A percentile compares a stretch with the other conserved stretches of the same genome.
These are phyloP conservation scores for Cabera pusaria DNA, from an alignment of 2,888 invertebrate species.

Conservation along the genomic window DNA sequence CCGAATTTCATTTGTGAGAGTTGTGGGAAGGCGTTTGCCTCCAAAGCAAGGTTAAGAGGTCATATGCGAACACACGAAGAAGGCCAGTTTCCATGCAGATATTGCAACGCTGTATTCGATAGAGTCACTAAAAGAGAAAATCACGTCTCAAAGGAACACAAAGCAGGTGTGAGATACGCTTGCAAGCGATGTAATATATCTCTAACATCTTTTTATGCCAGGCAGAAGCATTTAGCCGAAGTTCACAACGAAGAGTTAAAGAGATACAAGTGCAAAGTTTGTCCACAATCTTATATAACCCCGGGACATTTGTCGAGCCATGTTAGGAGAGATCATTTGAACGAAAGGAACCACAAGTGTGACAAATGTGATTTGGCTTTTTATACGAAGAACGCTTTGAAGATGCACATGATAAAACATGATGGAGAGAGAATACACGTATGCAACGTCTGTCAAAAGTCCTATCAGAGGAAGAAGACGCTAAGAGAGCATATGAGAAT, in stretches of 20 bases:
- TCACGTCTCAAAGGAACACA: conserved; percentile 74
- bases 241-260: conserved; percentile 74
- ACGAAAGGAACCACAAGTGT: conserved; percentile 75
- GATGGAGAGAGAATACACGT: conserved; percentile 78
- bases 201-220: conserved; percentile 66
- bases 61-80: conserved; percentile 80
- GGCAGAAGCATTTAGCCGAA: conserved; percentile 73
- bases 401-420: conserved; percentile 83
- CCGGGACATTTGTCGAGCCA: conserved; percentile 74
- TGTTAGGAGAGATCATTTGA: conserved; percentile 69
- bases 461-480: conserved; percentile 73
- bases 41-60: conserved; percentile 71
- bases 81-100: conserved; percentile 67
- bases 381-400: conserved; percentile 78
- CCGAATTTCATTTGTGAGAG: conserved; percentile 77
- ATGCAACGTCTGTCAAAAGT: conserved; percentile 77
- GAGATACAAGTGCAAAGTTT: conserved; percentile 73
- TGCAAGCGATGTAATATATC: conserved; percentile 71
- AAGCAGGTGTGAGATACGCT: conserved; percentile 66
- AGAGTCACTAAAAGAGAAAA: conserved; percentile 71
- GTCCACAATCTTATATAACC: conserved; percentile 74
- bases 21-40: conserved; percentile 81
- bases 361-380: conserved; percentile 79
- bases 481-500: conserved; percentile 71
- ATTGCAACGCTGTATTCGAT: conserved; percentile 67